Conservation (phyloP, 1,140 invertebrate species). For the Drosophila guanche region DNA sequence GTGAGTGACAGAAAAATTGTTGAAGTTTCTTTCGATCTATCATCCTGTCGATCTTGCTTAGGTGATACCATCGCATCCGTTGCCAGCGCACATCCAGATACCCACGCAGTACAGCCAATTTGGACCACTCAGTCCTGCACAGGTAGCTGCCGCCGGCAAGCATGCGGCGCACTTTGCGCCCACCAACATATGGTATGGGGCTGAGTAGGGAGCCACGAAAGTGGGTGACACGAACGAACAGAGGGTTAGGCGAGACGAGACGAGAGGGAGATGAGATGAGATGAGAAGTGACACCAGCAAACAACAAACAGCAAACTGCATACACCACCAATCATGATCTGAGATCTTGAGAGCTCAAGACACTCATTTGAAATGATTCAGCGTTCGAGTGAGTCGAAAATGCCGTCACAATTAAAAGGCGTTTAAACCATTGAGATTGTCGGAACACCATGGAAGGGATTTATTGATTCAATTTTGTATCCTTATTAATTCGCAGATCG, state of each 20-base stretch:
- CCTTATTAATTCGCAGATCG: conserved; percentile 52
- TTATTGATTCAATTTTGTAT: conserved; percentile 8
- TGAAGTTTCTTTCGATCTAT: background rate
- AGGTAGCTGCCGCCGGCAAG: conserved; percentile 84
- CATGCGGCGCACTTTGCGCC: conserved; percentile 89
- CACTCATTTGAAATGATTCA: conserved; percentile 73
- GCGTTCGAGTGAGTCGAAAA: conserved; percentile 82
- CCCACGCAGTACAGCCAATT: conserved; percentile 87
- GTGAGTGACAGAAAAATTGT: conserved; percentile 79
- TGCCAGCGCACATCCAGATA: conserved; percentile 94
- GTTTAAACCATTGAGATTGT: conserved; percentile 17
- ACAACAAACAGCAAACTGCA: conserved; percentile 39
- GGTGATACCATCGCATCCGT: conserved; percentile 88
- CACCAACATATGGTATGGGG: conserved; percentile 90
- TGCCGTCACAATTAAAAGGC: conserved; percentile 44
- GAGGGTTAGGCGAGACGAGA: conserved; percentile 20
- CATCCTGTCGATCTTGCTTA: conserved; percentile 13
- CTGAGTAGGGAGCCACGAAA: conserved; percentile 82
- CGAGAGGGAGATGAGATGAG: conserved; percentile 17
- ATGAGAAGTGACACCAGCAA: conserved; percentile 32
- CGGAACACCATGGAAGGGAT: too few relatives aligned
- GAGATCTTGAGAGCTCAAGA: conserved; percentile 41
- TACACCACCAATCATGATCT: conserved; percentile 26
- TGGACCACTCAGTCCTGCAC: conserved; percentile 89
- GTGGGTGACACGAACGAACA: conserved; percentile 26